phyloP scores from a whole-genome alignment of 2,888 invertebrate species.

The Microplitis deprimator region DNA sequence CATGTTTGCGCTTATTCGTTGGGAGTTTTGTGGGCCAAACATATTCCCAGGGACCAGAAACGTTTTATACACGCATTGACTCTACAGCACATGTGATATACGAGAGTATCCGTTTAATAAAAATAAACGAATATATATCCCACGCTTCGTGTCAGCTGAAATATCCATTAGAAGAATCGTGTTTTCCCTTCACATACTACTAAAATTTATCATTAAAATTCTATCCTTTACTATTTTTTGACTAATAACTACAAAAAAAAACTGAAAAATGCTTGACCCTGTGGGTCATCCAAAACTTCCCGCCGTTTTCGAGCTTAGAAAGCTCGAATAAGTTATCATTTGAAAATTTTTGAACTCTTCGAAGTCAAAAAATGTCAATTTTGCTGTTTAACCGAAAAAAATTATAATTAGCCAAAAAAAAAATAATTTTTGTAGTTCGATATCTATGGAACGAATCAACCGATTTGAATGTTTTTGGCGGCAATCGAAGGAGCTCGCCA shows the following conservation, averaged over 20 bases:
- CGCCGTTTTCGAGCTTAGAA: no score
- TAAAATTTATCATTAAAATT: background rate
- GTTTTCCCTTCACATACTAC: slow-evolving; percentile 36
- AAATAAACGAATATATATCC: slow-evolving; percentile 39
- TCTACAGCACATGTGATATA: slow-evolving; percentile 6
- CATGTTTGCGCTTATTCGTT: slow-evolving; percentile 11
- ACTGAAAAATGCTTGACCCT: no score
- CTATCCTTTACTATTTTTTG: background rate
- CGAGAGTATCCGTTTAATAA: slow-evolving; percentile 29
- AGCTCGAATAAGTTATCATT: no score
- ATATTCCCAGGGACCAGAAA: slow-evolving; percentile 1
- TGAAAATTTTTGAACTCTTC: no score
- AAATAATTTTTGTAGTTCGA: no score
- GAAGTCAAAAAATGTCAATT: no score
- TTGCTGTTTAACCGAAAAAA: no score
- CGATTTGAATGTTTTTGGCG: no score
- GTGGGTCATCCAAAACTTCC: no score
- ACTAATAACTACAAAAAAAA: background rate
- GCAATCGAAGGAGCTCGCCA: no score
- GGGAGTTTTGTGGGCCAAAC: slow-evolving; percentile 21
- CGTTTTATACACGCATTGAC: slow-evolving; percentile 23
- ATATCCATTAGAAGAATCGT: slow-evolving; percentile 44
- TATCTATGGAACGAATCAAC: no score
- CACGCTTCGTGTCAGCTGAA: slow-evolving; percentile 46
- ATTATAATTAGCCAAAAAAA: no score